These are phyloP conservation scores for Trididemnum miniatum DNA, from an alignment of 23 tunicate genomes.

Conservation along the genomic window DNA sequence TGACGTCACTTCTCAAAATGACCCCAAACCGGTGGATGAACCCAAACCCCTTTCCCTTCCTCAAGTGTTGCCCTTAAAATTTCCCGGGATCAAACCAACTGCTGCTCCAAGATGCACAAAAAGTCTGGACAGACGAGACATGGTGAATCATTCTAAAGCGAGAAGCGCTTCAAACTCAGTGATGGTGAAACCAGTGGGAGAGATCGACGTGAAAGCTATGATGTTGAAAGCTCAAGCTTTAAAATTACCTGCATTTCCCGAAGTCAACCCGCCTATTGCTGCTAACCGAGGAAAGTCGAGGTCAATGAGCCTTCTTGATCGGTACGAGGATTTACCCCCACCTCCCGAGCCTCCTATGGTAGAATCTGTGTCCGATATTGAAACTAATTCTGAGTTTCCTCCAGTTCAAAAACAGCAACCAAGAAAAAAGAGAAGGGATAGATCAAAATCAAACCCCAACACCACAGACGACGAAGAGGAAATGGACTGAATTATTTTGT, in stretches of 20 bases:
- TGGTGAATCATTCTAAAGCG: background rate
- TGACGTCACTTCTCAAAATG: too few relatives aligned
- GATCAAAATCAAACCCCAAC: background rate
- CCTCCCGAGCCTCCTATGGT: background rate
- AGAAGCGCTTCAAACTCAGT: background rate
- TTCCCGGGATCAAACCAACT: background rate
- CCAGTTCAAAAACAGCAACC: background rate
- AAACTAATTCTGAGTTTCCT: background rate
- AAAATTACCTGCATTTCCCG: background rate
- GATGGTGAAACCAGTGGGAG: background rate
- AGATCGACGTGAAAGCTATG: background rate
- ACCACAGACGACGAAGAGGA: background rate
- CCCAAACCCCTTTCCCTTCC: too few relatives aligned
- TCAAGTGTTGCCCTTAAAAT: background rate
- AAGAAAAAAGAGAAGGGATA: background rate
- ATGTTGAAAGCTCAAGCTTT: background rate
- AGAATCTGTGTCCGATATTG: slow-evolving; percentile 4
- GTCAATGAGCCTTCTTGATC: slow-evolving; percentile 10
- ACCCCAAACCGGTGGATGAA: too few relatives aligned
- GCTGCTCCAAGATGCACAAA: background rate
- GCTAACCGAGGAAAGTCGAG: background rate
- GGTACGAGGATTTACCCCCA: slow-evolving; percentile 9
- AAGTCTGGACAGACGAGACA: slow-evolving; percentile 25
- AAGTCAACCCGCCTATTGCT: background rate
- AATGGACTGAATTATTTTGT: too few relatives aligned